These are phyloP conservation scores for Gastracanthus pulcherrimus DNA, from an alignment of 2,888 invertebrate species.

Conservation along the genomic window DNA sequence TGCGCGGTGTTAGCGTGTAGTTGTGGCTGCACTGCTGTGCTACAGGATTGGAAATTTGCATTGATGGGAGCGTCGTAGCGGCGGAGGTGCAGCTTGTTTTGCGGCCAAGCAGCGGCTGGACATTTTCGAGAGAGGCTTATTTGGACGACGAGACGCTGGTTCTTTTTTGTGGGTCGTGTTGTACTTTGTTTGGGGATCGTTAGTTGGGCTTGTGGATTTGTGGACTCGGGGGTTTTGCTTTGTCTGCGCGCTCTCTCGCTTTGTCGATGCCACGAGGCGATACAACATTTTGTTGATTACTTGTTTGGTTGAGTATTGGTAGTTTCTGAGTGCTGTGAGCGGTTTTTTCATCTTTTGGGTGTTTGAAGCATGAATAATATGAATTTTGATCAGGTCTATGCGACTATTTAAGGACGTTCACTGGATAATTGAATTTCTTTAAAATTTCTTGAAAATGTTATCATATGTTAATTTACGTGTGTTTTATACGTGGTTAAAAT, in stretches of 20 bases:
- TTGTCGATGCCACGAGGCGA: no score
- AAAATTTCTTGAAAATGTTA: no score
- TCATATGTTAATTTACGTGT: no score
- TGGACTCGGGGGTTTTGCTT: background rate
- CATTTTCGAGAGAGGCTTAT: constrained; percentile 6
- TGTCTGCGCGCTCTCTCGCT: background rate
- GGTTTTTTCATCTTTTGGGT: background rate
- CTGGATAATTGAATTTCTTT: no score
- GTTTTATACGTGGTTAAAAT: no score
- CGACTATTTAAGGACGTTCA: no score
- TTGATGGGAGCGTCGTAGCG: constrained; percentile 16
- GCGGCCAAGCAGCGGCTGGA: background rate
- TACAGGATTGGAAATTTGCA: constrained; percentile 32
- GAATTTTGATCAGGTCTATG: no score
- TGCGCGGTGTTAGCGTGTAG: background rate
- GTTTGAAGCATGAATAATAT: no score
- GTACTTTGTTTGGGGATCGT: background rate
- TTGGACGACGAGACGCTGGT: background rate
- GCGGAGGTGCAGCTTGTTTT: background rate
- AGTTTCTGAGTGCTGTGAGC: background rate
- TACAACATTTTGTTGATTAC: background rate
- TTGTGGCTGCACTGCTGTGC: background rate
- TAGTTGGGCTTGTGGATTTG: background rate
- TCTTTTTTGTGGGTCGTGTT: background rate
- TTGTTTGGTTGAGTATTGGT: background rate